These are phyloP conservation scores for Lycaon pictus DNA, from an alignment of 2,113 vertebrate genomes.

Conservation along the genomic window DNA sequence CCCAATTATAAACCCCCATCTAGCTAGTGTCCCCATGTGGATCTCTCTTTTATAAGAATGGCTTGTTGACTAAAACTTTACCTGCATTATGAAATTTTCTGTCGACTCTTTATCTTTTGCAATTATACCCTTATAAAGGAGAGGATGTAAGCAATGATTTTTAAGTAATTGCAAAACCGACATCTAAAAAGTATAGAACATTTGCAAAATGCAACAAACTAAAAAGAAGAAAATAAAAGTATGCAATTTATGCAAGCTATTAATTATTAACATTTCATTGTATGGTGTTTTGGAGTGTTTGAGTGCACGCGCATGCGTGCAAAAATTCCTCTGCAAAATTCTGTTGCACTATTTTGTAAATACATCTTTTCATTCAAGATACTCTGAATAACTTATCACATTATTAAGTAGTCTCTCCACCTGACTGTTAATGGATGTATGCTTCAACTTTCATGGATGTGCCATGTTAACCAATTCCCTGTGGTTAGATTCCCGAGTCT, in stretches of 20 bases:
- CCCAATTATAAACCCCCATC: too few relatives aligned
- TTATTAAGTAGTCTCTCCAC: neutral
- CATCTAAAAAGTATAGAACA: neutral
- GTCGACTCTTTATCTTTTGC: too few relatives aligned
- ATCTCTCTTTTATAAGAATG: too few relatives aligned
- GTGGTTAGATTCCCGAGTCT: neutral
- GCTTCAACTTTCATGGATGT: neutral
- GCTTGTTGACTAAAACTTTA: too few relatives aligned
- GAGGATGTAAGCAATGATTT: neutral
- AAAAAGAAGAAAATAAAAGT: conserved; percentile 19
- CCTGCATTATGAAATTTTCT: too few relatives aligned
- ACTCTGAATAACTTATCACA: neutral
- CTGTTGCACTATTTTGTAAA: neutral
- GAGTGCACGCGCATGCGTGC: neutral
- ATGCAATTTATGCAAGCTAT: neutral
- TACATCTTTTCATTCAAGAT: neutral
- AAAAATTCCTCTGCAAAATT: neutral
- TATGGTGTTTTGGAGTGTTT: neutral
- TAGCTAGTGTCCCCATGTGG: too few relatives aligned
- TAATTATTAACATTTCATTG: neutral
- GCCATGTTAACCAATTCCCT: neutral
- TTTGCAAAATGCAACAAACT: neutral
- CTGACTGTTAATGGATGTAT: neutral
- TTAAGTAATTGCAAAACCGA: neutral
- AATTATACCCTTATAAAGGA: too few relatives aligned